phyloP scores from a whole-genome alignment of 1,140 invertebrate species.

The Streblospio benedicti region DNA sequence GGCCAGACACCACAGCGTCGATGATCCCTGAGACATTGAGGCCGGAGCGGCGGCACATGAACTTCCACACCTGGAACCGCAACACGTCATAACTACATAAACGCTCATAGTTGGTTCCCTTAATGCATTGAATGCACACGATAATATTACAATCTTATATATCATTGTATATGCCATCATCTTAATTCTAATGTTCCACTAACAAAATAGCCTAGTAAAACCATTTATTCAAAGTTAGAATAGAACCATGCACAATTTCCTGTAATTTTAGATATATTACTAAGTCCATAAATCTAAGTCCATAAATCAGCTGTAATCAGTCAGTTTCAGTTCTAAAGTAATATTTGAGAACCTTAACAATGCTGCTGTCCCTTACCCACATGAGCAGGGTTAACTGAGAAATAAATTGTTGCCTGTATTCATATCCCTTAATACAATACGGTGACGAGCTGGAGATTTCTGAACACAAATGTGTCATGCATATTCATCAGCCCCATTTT shows the following conservation, averaged over 20 bases:
- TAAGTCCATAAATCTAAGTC: too few relatives aligned
- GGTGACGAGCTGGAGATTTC: too few relatives aligned
- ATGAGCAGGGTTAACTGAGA: too few relatives aligned
- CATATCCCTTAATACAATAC: too few relatives aligned
- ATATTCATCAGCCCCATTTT: too few relatives aligned
- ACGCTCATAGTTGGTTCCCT: not conserved
- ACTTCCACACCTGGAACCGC: constrained; percentile 54
- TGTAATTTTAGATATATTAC: too few relatives aligned
- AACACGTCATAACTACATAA: not conserved
- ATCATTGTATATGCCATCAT: not conserved
- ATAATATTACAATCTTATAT: not conserved
- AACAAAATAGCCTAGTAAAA: not conserved
- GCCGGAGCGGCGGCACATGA: constrained; percentile 50
- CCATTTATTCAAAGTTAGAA: not conserved
- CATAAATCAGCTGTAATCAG: too few relatives aligned
- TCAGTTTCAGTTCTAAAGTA: too few relatives aligned
- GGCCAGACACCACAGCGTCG: constrained; percentile 26
- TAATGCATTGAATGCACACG: not conserved
- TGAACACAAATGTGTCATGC: too few relatives aligned
- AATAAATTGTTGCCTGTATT: too few relatives aligned
- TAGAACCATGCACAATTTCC: constrained; percentile 29
- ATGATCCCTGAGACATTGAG: constrained; percentile 34
- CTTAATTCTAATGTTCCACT: not conserved
- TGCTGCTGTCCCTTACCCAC: too few relatives aligned
- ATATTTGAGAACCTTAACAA: too few relatives aligned